Percentiles rank a stretch among this genome's conserved stretches.
Evolutionary conservation across 2,113 vertebrate species (phyloP).

Genomic region (Diadophis punctatus): DNA sequence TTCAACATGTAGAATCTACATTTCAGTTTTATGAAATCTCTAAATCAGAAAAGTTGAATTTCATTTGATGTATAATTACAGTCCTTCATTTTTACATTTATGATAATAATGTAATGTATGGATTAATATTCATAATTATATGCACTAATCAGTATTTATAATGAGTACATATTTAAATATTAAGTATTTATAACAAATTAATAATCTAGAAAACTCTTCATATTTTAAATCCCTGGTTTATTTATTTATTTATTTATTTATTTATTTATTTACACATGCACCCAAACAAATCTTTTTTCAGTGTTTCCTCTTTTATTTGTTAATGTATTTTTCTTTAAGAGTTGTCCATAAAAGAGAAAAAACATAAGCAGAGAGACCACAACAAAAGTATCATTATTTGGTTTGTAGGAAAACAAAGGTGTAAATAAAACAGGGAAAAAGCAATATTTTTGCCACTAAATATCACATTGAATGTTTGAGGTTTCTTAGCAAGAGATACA

Average conservation of each 20-base stretch:
- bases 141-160: background rate
- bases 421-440: background rate
- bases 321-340: background rate
- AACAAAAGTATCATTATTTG: background rate
- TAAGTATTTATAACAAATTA: background rate
- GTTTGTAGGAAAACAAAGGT: background rate
- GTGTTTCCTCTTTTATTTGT: background rate
- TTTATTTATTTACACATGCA: background rate
- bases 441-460: background rate
- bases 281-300: background rate
- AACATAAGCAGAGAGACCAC: background rate
- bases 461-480: background rate
- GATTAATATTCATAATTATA: background rate
- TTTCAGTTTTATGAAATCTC: background rate
- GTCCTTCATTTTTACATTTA: background rate
- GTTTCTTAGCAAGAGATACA: background rate
- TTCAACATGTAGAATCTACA: background rate
- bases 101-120: background rate
- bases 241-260: background rate
- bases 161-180: background rate
- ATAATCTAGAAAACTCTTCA: background rate
- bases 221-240: background rate
- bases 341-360: background rate
- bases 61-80: background rate
- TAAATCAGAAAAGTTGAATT: background rate